Conservation (phyloP, 2,797 vertebrate genomes). For the Capromys pilorides region DNA sequence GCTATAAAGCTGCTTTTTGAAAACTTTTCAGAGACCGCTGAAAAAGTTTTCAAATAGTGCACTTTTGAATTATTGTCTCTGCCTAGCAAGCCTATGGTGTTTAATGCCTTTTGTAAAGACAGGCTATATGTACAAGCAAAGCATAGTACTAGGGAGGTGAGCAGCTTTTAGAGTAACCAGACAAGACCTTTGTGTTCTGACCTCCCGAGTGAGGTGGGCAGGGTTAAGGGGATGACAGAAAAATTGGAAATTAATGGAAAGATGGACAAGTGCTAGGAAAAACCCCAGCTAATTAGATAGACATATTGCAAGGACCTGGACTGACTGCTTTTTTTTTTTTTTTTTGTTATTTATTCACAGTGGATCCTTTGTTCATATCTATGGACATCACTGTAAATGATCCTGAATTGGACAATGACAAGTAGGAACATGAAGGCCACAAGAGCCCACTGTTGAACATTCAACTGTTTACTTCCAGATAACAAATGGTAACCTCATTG, state of each 20-base stretch:
- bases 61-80: neutral
- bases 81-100: neutral
- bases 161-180: neutral
- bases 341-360: neutral
- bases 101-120: neutral
- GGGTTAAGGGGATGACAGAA: fast-evolving
- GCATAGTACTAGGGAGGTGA: neutral
- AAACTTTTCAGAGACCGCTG: neutral
- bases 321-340: too few relatives aligned
- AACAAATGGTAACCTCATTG: neutral
- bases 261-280: neutral
- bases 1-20: neutral
- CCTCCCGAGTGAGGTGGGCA: neutral
- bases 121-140: neutral
- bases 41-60: neutral
- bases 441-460: neutral
- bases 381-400: neutral
- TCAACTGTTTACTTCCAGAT: neutral
- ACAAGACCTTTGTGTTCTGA: neutral
- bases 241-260: neutral
- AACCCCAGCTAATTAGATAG: neutral
- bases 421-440: neutral
- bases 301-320: neutral
- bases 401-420: neutral
- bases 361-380: neutral